Evolutionary conservation across 1,140 invertebrate species (phyloP), one percentile per base, ranked within the genome.

Genomic region (Drosophila ercepeae): DNA sequence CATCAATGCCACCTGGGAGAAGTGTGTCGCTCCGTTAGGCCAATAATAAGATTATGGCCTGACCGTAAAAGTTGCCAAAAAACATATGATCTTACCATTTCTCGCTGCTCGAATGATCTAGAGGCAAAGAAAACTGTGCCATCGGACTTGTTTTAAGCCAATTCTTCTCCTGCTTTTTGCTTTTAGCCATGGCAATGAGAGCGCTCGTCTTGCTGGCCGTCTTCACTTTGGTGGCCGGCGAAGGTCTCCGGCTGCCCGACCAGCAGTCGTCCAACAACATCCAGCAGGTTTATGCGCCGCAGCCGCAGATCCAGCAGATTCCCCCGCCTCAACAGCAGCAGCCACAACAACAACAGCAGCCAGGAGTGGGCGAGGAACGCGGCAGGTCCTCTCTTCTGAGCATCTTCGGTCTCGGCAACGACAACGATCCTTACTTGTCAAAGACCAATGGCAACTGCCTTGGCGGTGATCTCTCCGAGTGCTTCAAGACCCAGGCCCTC

Each of bases 401-500:
- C 83, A 95, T 95, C 93, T 93, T 97, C 19, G 95, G 95, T 4
- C 89, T 96, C 13, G 94, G 94, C 25, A 92, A 92, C 45, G 93
- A 96, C 55, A 93, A 94, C 4, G 95, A 96, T 92, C 95, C 95
- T 0, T 97, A 96, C 89, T 90, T 96, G 63, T 93, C 95, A 13
- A 94, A 93, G 75, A 93, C 94, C 0, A 96, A 96, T 44, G 92
- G 94, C 60, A 94, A 93, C 50, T 97, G 95, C 74, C 84, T 96
- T 34, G 94, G 93, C 63, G 95, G 95, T 1, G 95, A 96, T 83
- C 92, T 97, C 1, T 95, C 95, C 1, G 95, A 96, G 76, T 96
- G 95, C 82, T 96, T 96, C 76, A 96, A 96, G 81, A 96, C 95
- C 0, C 93, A 94, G 69, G 95, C 95, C 0, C 82, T 96, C 3